These are phyloP conservation scores for Ornithoptera priamus DNA, from an alignment of 2,888 invertebrate genomes.

Conservation along the genomic window DNA sequence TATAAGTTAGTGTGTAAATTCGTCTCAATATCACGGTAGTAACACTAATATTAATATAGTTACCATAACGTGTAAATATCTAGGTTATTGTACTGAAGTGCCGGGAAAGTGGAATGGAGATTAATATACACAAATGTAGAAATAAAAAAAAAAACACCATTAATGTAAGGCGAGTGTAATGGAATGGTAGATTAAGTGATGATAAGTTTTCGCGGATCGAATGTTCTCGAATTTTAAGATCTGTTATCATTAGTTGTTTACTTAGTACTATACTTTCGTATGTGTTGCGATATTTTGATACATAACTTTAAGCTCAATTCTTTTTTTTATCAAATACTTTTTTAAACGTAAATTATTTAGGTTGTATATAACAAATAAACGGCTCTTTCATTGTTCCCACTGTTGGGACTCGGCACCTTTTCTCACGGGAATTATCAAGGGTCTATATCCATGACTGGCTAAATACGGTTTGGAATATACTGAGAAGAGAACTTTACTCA, in stretches of 20 bases:
- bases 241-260: background rate
- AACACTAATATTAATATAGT: constrained; percentile 37
- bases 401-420: too few relatives aligned
- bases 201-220: constrained; percentile 7
- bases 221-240: constrained; percentile 1
- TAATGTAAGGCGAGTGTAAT: constrained; percentile 12
- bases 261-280: too few relatives aligned
- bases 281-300: too few relatives aligned
- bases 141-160: constrained; percentile 19
- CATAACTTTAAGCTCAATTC: too few relatives aligned
- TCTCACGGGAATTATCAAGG: too few relatives aligned
- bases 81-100: constrained; percentile 43
- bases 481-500: too few relatives aligned
- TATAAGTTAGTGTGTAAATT: background rate
- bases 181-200: constrained; percentile 5
- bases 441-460: too few relatives aligned
- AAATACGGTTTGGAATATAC: too few relatives aligned
- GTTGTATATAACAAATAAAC: too few relatives aligned
- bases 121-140: constrained; percentile 22
- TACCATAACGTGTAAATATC: constrained; percentile 43
- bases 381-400: too few relatives aligned
- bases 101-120: constrained; percentile 75
- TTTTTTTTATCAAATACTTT: too few relatives aligned
- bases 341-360: too few relatives aligned
- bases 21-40: constrained; percentile 9